Conservation (phyloP, 2,113 vertebrate genomes). For the Pachycephala philippinensis region DNA sequence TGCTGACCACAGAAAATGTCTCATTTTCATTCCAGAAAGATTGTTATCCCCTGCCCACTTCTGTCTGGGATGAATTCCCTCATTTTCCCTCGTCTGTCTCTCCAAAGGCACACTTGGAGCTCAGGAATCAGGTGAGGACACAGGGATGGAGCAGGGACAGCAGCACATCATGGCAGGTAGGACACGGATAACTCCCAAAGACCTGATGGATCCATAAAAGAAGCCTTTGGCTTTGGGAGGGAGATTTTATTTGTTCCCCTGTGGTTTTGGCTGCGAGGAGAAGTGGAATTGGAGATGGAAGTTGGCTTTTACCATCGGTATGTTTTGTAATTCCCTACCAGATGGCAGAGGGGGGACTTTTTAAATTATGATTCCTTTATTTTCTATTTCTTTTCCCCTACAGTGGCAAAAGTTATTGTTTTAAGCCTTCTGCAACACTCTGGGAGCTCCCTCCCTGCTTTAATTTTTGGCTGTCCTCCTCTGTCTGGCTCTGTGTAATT, state of each 20-base stretch:
- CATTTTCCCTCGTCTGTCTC: neutral
- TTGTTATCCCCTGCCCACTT: neutral
- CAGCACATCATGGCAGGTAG: neutral
- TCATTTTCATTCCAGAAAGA: neutral
- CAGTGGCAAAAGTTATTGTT: neutral
- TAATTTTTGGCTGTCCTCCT: neutral
- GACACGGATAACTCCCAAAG: too few relatives aligned
- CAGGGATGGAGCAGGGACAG: neutral
- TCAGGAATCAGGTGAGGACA: neutral
- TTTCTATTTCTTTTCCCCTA: neutral
- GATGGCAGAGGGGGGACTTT: neutral
- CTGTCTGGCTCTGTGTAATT: neutral
- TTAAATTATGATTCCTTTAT: neutral
- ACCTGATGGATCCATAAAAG: neutral
- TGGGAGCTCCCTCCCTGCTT: neutral
- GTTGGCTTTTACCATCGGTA: neutral
- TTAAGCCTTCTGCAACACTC: neutral
- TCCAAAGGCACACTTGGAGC: neutral
- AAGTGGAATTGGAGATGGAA: neutral
- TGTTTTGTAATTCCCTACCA: slow-evolving; percentile 10
- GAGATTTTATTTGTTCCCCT: neutral
- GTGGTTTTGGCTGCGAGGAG: neutral
- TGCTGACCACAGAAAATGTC: neutral
- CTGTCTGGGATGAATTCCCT: neutral
- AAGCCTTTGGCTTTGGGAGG: neutral